phyloP scores from a whole-genome alignment of 2,113 vertebrate species.

The Coptodon rendalli region DNA sequence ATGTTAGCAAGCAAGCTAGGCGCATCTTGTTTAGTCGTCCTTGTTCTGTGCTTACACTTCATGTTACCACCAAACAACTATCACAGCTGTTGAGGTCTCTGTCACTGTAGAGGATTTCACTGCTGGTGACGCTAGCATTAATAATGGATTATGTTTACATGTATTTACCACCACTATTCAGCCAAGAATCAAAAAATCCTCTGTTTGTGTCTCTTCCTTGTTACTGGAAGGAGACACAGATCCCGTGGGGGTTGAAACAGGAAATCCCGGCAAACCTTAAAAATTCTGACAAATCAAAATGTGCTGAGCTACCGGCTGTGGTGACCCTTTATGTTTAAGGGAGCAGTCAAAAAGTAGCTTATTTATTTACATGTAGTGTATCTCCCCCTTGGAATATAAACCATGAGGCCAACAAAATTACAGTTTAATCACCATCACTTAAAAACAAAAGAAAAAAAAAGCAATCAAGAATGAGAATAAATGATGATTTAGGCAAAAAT shows the following conservation, averaged over 20 bases:
- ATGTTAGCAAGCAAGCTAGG: neutral
- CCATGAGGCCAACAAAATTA: neutral
- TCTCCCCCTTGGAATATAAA: neutral
- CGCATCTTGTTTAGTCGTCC: neutral
- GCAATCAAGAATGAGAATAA: neutral
- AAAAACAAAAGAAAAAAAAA: neutral
- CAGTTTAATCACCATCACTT: neutral
- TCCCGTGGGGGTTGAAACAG: neutral
- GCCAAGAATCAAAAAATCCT: neutral
- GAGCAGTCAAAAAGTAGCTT: neutral
- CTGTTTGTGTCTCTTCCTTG: neutral
- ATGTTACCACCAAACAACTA: neutral
- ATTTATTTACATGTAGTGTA: neutral
- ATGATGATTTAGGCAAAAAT: neutral
- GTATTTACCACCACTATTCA: neutral
- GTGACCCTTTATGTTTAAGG: neutral
- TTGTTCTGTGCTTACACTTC: neutral
- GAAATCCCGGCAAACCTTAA: neutral
- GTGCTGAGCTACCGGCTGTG: neutral
- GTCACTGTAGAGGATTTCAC: neutral
- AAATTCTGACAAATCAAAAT: neutral
- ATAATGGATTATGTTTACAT: neutral
- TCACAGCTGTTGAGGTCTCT: neutral
- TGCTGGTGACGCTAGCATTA: neutral
- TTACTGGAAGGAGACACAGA: neutral